These are phyloP conservation scores for Eupithecia subfuscata DNA, from an alignment of 2,888 invertebrate genomes.

Conservation along the genomic window DNA sequence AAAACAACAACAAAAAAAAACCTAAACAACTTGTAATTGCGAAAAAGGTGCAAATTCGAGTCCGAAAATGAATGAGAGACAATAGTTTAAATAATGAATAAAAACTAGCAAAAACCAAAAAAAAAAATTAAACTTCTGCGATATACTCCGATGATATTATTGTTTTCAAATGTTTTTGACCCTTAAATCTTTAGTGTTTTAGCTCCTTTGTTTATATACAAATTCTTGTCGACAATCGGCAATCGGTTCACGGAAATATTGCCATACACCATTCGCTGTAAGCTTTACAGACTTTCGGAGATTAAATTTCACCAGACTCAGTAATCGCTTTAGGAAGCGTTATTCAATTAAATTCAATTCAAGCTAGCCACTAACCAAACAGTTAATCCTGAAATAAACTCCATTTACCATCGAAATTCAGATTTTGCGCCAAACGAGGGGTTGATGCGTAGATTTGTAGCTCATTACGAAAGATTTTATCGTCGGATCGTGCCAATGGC, in stretches of 20 bases:
- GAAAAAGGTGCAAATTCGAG: no score
- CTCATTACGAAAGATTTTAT: slow-evolving; percentile 39
- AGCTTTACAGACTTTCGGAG: neutral
- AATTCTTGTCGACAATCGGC: neutral
- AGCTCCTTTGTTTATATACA: no score
- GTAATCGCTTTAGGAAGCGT: neutral
- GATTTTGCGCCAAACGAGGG: slow-evolving; percentile 35
- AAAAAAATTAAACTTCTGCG: no score
- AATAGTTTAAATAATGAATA: no score
- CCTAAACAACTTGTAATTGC: no score
- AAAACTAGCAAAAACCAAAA: no score
- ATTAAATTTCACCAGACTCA: neutral
- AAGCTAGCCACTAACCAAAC: slow-evolving; percentile 16
- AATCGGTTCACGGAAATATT: neutral
- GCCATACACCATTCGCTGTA: neutral
- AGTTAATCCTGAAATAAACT: slow-evolving; percentile 19
- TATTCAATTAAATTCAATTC: slow-evolving; percentile 1
- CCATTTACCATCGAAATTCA: slow-evolving; percentile 33
- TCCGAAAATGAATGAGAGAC: no score
- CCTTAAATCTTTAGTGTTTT: no score
- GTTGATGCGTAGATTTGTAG: slow-evolving; percentile 39
- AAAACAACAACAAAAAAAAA: no score
- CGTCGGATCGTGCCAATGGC: slow-evolving; percentile 33
- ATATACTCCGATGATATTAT: no score
- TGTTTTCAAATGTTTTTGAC: no score